Evolutionary conservation across 1,140 invertebrate genomes (phyloP).

Genomic region (Penaeus japonicus): DNA sequence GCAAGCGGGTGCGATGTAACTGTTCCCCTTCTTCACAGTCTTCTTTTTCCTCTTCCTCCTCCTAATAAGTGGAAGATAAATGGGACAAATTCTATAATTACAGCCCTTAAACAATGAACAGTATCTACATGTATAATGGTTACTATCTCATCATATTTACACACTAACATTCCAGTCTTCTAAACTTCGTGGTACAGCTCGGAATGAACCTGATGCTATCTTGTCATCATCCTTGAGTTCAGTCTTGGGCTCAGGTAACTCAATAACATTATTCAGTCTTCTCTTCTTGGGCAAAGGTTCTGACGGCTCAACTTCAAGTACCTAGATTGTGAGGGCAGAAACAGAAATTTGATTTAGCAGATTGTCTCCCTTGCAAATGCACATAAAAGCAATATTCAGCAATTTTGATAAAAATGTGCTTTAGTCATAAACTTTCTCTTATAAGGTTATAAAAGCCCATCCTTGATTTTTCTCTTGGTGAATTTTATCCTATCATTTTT

Average conservation of each 20-base stretch:
- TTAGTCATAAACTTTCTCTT: too few relatives aligned
- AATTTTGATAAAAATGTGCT: too few relatives aligned
- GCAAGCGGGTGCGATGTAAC: background rate
- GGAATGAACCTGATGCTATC: background rate
- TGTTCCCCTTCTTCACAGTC: background rate
- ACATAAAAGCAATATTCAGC: too few relatives aligned
- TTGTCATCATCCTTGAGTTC: constrained; percentile 19
- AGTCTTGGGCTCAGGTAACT: background rate
- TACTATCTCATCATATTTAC: background rate
- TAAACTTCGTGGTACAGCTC: constrained; percentile 28
- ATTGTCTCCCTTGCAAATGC: too few relatives aligned
- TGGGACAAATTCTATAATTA: background rate
- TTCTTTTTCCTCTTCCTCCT: background rate
- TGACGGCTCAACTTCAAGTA: background rate
- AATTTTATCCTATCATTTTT: too few relatives aligned
- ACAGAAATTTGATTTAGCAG: too few relatives aligned
- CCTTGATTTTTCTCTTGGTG: too few relatives aligned
- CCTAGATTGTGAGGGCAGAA: background rate
- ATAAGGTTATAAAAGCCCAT: too few relatives aligned
- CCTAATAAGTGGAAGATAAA: background rate
- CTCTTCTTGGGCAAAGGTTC: constrained; percentile 2
- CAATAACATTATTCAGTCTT: constrained; percentile 11
- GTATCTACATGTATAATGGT: background rate
- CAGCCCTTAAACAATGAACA: background rate
- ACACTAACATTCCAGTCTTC: constrained; percentile 33